Evolutionary conservation across 2,113 vertebrate species (phyloP), one percentile per base, ranked within the genome.

Genomic region (Salvelinus alpinus): DNA sequence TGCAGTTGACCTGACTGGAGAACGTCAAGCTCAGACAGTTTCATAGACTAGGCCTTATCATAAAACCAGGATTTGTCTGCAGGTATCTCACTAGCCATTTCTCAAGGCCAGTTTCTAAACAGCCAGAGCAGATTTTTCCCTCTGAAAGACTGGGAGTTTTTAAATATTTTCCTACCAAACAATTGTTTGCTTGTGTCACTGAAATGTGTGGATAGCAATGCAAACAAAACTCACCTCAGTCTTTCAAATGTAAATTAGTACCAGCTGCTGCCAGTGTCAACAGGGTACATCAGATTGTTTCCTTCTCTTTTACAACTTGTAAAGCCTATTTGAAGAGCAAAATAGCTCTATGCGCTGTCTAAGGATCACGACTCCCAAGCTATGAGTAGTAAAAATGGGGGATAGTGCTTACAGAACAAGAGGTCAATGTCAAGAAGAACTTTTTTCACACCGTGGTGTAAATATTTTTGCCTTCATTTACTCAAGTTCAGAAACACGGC

Each of bases 11-110:
- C 51, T 65, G 65, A 47, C 85, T 86, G 86, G 84, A 86, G 83
- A 88, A 82, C 81, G 87, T 89, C 88, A 86, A 82, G 82, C 82
- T 80, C 22, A 78, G 86, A 83, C 78, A 80, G 88, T 84, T 89
- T 89, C 83, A 89, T 25, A 79, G 85, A 80, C 82, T 80, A 78
- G 80, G 76, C 75, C 85, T 81, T 82, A 81, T 90, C 89, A 85
- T 88, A 82, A 90, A 90, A 87, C 78, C 86, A 85, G 88, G 89
- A 92, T 92, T 90, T 87, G 91, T 92, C 91, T 91, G 80, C 81
- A 77, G 75, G 81, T 80, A 86, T 86, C 86, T 89, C 69, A 83
- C 71, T 88, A 82, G 89, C 80, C 70, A 86, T 86, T 81, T 80
- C 83, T 91, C 83, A 86, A 78, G 78, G 74, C 78, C 79, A 34